Evolutionary conservation across 2,113 vertebrate genomes (phyloP).

Genomic region (Myotis yumanensis): DNA sequence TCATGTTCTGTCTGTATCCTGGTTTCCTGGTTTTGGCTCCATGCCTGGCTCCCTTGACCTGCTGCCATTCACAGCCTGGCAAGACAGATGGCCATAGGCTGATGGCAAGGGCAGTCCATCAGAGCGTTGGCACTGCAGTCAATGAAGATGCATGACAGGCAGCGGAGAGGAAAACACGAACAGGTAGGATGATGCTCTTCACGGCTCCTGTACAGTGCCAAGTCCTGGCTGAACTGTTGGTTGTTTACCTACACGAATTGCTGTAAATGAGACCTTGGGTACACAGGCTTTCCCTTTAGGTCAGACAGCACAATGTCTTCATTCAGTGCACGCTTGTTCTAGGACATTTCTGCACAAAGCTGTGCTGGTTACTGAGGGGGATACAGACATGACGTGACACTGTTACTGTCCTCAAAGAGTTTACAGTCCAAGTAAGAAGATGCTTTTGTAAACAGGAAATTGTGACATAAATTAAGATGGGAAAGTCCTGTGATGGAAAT

Average conservation of each 20-base stretch:
- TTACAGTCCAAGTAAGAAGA: neutral
- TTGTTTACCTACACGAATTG: neutral
- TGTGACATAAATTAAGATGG: neutral
- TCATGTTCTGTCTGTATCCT: conserved; percentile 35
- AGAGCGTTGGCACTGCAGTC: conserved; percentile 37
- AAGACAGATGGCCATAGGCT: conserved; percentile 69
- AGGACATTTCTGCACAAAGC: neutral
- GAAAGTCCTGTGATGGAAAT: neutral
- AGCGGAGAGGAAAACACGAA: conserved; percentile 24
- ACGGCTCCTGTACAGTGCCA: neutral
- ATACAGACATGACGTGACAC: neutral
- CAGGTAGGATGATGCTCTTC: neutral
- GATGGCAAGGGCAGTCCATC: conserved; percentile 66
- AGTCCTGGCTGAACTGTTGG: neutral
- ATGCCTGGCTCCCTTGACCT: conserved; percentile 53
- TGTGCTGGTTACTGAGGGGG: neutral
- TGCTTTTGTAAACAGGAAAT: neutral
- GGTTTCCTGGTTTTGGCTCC: conserved; percentile 48
- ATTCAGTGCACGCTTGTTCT: neutral
- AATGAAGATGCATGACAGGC: neutral
- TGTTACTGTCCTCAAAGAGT: neutral
- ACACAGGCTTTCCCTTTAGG: neutral
- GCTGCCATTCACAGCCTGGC: conserved; percentile 55
- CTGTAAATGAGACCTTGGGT: neutral
- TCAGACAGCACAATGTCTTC: neutral